phyloP scores from a whole-genome alignment of 1,140 invertebrate genomes.

The Phenacoccus solenopsis region DNA sequence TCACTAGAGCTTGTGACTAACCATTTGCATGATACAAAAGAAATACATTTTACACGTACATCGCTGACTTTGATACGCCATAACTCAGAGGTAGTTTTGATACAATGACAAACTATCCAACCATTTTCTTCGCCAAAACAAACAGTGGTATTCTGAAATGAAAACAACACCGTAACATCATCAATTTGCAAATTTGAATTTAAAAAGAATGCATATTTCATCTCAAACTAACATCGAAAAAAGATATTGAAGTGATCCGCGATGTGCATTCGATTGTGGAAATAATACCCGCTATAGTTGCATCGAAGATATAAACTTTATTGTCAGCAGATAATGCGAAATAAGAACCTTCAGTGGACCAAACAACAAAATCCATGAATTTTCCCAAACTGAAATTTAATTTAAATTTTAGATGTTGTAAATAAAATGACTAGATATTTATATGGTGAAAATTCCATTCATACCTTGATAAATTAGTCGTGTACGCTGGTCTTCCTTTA shows the following conservation, averaged over 20 bases:
- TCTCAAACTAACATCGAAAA: constrained; percentile 23
- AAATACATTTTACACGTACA: constrained; percentile 22
- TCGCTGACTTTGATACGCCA: constrained; percentile 22
- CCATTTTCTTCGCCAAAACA: constrained; percentile 24
- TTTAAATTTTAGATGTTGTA: too few species aligned
- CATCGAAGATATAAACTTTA: constrained; percentile 59
- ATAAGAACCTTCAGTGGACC: constrained; percentile 48
- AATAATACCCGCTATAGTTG: constrained; percentile 52
- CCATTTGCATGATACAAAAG: constrained; percentile 10
- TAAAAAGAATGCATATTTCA: not conserved
- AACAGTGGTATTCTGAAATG: constrained; percentile 21
- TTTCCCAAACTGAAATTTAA: constrained; percentile 23
- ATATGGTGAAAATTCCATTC: too few species aligned
- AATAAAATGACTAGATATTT: too few species aligned
- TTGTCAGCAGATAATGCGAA: constrained; percentile 59
- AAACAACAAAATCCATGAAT: constrained; percentile 33
- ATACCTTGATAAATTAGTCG: constrained; percentile 58
- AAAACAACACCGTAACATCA: not conserved
- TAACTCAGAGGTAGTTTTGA: not conserved
- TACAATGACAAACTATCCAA: constrained; percentile 14
- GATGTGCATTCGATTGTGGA: constrained; percentile 29
- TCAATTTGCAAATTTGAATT: not conserved
- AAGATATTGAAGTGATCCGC: constrained; percentile 23
- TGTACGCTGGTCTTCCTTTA: constrained; percentile 76
- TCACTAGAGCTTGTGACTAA: constrained; percentile 22